Conservation (phyloP, 2,888 invertebrate species). For the Macroteleia sp. region DNA sequence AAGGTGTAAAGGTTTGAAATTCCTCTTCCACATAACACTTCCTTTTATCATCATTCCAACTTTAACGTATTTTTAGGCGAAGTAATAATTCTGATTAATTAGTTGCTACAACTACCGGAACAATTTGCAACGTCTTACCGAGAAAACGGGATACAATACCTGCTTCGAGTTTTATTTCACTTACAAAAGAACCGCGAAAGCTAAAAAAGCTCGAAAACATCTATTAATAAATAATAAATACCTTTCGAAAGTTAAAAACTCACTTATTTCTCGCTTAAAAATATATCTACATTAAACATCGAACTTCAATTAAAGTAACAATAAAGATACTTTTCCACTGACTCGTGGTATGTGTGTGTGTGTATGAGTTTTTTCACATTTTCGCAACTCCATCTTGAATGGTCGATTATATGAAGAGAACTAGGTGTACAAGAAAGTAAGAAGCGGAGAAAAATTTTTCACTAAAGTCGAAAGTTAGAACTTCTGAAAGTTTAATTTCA, state of each 20-base stretch:
- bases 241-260: too few relatives aligned
- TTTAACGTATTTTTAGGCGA: not conserved
- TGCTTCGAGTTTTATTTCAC: too few relatives aligned
- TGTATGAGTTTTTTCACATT: constrained; percentile 9
- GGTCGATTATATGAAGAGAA: constrained; percentile 46
- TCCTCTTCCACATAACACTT: constrained; percentile 17
- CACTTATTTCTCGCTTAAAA: not conserved
- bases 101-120: too few relatives aligned
- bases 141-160: too few relatives aligned
- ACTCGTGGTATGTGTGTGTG: not conserved
- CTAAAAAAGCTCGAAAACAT: too few relatives aligned
- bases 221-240: too few relatives aligned
- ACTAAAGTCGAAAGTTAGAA: constrained; percentile 62
- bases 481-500: constrained; percentile 67
- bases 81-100: too few relatives aligned
- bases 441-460: constrained; percentile 53
- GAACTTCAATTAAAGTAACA: constrained; percentile 31
- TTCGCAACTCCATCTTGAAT: constrained; percentile 31
- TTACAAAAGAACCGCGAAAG: too few relatives aligned
- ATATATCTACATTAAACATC: not conserved
- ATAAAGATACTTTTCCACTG: constrained; percentile 23
- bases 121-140: too few relatives aligned
- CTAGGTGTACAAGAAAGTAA: constrained; percentile 26
- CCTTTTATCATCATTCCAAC: constrained; percentile 3
- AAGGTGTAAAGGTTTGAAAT: constrained; percentile 8